phyloP scores from a whole-genome alignment of 1,140 invertebrate genomes.

The Drosophila orosa region DNA sequence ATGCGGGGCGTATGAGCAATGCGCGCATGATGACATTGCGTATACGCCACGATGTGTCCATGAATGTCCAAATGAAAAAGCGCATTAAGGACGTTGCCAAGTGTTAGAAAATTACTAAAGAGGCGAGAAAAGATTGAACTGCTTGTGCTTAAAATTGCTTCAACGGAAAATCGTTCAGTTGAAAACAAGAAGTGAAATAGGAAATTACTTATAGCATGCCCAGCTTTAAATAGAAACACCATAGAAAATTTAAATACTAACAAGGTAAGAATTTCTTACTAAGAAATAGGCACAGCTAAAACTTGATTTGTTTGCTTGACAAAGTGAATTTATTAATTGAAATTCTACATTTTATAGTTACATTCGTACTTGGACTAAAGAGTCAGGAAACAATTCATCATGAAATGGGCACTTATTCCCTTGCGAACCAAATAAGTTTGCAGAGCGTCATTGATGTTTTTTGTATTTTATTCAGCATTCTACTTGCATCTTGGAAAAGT shows the following conservation, averaged over 20 bases:
- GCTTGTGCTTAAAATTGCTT: neutral
- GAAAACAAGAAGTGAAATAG: neutral
- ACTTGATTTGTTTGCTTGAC: neutral
- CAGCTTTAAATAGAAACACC: neutral
- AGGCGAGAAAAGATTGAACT: neutral
- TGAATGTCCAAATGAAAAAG: constrained; percentile 11
- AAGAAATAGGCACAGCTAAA: neutral
- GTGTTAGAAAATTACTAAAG: neutral
- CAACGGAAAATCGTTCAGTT: neutral
- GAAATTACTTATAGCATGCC: neutral
- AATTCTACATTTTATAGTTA: neutral
- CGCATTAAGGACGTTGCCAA: neutral
- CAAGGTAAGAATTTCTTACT: too few relatives aligned
- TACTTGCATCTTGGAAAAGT: neutral
- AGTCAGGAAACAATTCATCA: neutral
- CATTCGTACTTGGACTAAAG: neutral
- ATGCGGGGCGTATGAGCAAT: constrained; percentile 26
- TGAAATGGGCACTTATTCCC: neutral
- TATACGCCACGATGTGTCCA: constrained; percentile 29
- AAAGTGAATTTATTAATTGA: neutral
- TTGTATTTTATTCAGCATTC: neutral
- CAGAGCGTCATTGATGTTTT: neutral
- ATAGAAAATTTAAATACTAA: neutral
- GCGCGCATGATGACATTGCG: constrained; percentile 33
- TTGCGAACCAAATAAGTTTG: neutral